phyloP scores from a whole-genome alignment of 2,113 vertebrate genomes.

The Petrocephalus zakoni region DNA sequence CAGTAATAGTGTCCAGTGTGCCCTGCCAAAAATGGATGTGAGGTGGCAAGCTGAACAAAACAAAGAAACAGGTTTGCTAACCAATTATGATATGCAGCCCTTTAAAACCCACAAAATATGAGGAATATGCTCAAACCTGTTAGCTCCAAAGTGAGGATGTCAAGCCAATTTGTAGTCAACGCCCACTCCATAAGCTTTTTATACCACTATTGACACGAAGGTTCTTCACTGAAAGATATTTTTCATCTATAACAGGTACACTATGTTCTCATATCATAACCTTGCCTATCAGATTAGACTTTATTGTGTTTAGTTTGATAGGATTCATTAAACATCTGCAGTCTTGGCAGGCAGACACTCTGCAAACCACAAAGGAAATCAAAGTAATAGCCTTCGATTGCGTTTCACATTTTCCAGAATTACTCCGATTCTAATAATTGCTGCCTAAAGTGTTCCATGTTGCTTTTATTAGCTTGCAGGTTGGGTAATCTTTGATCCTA shows the following conservation, averaged over 20 bases:
- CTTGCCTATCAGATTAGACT: slow-evolving; percentile 55
- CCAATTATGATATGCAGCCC: not conserved
- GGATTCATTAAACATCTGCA: slow-evolving; percentile 61
- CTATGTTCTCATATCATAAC: slow-evolving; percentile 36
- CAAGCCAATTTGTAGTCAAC: not conserved
- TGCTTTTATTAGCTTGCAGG: slow-evolving; percentile 44
- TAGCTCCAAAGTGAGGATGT: slow-evolving; percentile 3
- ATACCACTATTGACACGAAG: slow-evolving; percentile 31
- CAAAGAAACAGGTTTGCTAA: not conserved
- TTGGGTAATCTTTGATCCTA: slow-evolving; percentile 53
- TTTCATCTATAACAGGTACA: slow-evolving; percentile 39
- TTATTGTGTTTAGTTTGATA: slow-evolving; percentile 58
- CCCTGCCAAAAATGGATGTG: not conserved
- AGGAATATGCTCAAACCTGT: not conserved
- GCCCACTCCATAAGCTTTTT: not conserved
- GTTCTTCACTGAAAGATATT: slow-evolving; percentile 18
- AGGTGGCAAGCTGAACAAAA: not conserved
- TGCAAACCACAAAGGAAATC: slow-evolving; percentile 60
- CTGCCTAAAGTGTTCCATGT: slow-evolving; percentile 48
- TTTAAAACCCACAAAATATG: not conserved
- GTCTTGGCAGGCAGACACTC: slow-evolving; percentile 41
- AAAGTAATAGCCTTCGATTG: slow-evolving; percentile 58
- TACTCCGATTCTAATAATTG: slow-evolving; percentile 65
- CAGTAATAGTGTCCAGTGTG: not conserved
- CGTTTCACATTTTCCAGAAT: slow-evolving; percentile 56